Percentiles rank a stretch among this genome's conserved stretches.
These are phyloP conservation scores for Sylvicola cinctus DNA, from an alignment of 2,888 invertebrate species.

Conservation along the genomic window DNA sequence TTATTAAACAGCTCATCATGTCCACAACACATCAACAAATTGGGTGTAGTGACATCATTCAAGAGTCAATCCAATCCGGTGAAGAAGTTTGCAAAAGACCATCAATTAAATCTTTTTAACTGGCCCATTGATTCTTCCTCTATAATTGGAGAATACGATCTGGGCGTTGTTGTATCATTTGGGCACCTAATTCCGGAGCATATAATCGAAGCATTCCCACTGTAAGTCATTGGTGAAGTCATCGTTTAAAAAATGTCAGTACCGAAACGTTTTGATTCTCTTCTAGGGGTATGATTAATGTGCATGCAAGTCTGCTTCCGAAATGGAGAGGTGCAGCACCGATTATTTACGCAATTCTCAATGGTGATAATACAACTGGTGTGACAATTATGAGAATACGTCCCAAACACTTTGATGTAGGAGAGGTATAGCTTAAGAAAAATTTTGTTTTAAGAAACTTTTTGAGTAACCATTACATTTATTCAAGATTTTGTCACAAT, in stretches of 20 bases:
- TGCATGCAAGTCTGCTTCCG: slow-evolving; percentile 82
- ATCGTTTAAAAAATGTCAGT: not conserved
- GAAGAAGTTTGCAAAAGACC: slow-evolving; percentile 39
- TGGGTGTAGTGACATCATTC: slow-evolving; percentile 53
- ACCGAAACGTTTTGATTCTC: slow-evolving; percentile 3
- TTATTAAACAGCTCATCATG: no score
- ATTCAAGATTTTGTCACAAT: slow-evolving; percentile 28
- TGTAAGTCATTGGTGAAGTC: slow-evolving; percentile 37
- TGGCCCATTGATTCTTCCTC: slow-evolving; percentile 39
- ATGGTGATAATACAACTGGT: slow-evolving; percentile 63
- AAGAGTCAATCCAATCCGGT: slow-evolving; percentile 41
- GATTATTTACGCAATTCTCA: slow-evolving; percentile 62
- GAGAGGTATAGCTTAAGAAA: slow-evolving; percentile 25
- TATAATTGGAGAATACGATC: slow-evolving; percentile 37
- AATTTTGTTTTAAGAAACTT: slow-evolving; percentile 4
- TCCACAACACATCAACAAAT: slow-evolving; percentile 24
- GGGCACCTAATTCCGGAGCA: slow-evolving; percentile 68
- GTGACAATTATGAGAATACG: slow-evolving; percentile 74
- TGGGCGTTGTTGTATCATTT: slow-evolving; percentile 86
- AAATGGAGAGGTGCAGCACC: slow-evolving; percentile 89
- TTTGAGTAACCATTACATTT: not conserved
- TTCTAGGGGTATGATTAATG: slow-evolving; percentile 71
- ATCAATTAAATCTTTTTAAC: slow-evolving; percentile 34
- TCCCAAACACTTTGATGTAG: slow-evolving; percentile 63
- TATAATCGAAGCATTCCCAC: slow-evolving; percentile 55